Evolutionary conservation across 2,113 vertebrate genomes (phyloP), one percentile per base, ranked within the genome.

Genomic region (Melanerpes aurifrons): DNA sequence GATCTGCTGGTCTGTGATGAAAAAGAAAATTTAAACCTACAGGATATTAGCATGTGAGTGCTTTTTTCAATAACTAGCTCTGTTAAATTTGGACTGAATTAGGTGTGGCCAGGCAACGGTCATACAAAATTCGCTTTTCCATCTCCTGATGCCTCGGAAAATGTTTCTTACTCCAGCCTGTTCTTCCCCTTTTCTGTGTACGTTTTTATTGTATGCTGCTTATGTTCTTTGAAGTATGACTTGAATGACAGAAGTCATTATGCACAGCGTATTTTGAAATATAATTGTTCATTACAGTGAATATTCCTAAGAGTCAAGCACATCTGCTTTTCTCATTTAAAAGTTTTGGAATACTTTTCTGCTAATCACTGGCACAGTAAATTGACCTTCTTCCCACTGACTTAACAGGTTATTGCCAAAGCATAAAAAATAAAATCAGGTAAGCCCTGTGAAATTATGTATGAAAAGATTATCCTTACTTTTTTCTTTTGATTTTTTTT

Each of bases 41-140:
- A 58, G 26, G 25, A 37, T 81, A 56, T 67, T 7, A 15, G 22
- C 31, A 50, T 73, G 24, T 29, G 22, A 24, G 2, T 1, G 9
- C 16, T 50, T 84, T 73, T 75, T 76, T 17, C 40, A 58, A 13
- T 61, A 18, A 68, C 9, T 15, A 58, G 1, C 50, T 82, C 17
- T 6, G 12, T 43, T 77, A 53, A 59, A 68, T 24, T 31, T 40
- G 37, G 22, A 22, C 16, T 66, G 37, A 62, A 72, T 10, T 32
- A 6, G 2, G 0, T 16, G 24, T 72, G 26, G 31, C 24, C 21
- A 47, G 35, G 35, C 24, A 43, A 21, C 0, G 1, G 7, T 86
- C 25, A 32, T 63, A 15, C 16, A 86, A 54, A 72, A 15, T 22
- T 17, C 54, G 14, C 61, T 74, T 10, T 48, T 77, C 31, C 22